A percentile compares a stretch with the other conserved stretches of the same genome.
phyloP scores from a whole-genome alignment of 2,113 vertebrate species.

The Neolamprologus variostigma region DNA sequence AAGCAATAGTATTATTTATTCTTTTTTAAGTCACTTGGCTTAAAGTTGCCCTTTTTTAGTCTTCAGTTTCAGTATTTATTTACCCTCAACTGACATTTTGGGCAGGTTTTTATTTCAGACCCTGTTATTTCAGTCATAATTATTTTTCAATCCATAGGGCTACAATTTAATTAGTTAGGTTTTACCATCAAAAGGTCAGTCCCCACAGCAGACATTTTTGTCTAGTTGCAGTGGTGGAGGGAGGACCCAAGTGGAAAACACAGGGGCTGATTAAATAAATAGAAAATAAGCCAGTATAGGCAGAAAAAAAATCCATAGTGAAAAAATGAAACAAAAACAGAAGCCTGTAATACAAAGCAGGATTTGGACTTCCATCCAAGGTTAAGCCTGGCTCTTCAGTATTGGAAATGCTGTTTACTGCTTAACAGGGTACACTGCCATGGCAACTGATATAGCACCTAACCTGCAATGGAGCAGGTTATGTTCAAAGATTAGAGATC shows the following conservation, averaged over 20 bases:
- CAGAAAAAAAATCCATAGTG: background rate
- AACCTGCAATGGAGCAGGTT: background rate
- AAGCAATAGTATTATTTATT: background rate
- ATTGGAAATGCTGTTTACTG: background rate
- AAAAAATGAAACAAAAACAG: background rate
- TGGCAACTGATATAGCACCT: background rate
- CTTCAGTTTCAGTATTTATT: background rate
- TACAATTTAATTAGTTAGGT: background rate
- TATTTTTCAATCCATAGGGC: background rate
- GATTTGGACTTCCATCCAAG: background rate
- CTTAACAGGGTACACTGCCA: background rate
- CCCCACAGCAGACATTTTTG: background rate
- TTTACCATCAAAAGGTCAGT: background rate
- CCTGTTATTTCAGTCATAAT: background rate
- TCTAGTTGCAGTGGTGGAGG: background rate
- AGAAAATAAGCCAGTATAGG: background rate
- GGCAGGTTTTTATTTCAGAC: background rate
- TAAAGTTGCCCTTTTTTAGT: background rate
- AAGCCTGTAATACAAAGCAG: background rate
- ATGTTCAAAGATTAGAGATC: background rate
- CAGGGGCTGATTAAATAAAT: background rate
- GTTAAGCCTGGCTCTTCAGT: background rate
- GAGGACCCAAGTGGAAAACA: background rate
- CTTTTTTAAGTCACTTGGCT: background rate
- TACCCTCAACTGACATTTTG: background rate